A percentile compares a stretch with the other conserved stretches of the same genome.
These are phyloP conservation scores for Drosophila limbata DNA, from an alignment of 2,888 invertebrate species.

Conservation along the genomic window DNA sequence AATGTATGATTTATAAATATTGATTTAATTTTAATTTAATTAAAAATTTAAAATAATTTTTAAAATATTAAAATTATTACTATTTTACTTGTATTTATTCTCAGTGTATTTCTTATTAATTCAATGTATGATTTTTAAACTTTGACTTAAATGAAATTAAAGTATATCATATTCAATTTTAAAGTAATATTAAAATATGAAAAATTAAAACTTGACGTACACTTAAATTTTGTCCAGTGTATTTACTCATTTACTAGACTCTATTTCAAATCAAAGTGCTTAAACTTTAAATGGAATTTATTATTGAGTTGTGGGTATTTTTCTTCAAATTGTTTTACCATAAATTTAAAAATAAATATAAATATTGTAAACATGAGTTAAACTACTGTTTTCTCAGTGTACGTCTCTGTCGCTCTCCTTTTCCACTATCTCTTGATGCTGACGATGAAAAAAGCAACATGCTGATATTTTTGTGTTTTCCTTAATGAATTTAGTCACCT, in stretches of 20 bases:
- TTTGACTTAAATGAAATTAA: neutral
- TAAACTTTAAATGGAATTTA: too few species aligned
- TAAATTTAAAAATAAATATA: too few species aligned
- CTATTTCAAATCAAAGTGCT: too few species aligned
- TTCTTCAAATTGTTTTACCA: too few species aligned
- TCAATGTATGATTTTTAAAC: neutral
- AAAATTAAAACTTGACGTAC: neutral
- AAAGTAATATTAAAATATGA: neutral
- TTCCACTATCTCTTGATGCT: neutral
- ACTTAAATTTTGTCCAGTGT: neutral
- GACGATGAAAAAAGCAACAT: conserved; percentile 40
- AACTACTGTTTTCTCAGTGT: neutral
- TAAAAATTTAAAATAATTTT: too few species aligned
- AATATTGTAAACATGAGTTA: too few species aligned
- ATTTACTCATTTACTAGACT: neutral
- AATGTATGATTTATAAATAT: too few species aligned
- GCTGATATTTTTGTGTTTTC: conserved; percentile 65
- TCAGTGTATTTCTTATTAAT: neutral
- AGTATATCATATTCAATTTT: too few species aligned
- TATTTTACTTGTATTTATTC: neutral
- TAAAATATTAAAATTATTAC: neutral
- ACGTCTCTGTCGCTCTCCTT: neutral
- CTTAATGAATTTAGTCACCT: conserved; percentile 62
- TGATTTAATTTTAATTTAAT: too few species aligned
- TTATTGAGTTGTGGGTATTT: too few species aligned